phyloP scores from a whole-genome alignment of 2,113 vertebrate genomes.

The Lates calcarifer region DNA sequence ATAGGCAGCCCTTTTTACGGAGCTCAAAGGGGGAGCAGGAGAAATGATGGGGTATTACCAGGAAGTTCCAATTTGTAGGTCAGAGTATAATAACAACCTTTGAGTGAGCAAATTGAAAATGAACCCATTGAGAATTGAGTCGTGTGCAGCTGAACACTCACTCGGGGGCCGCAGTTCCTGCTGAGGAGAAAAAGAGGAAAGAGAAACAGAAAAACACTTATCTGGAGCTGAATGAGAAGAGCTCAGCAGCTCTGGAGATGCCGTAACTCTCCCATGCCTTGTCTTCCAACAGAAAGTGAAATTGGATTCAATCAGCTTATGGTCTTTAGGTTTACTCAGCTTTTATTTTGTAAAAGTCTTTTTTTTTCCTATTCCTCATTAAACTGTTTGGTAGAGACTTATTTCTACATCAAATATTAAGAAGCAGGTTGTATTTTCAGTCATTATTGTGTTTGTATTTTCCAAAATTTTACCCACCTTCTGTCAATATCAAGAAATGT shows the following conservation, averaged over 20 bases:
- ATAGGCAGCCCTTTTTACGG: conserved; percentile 66
- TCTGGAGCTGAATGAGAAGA: conserved; percentile 67
- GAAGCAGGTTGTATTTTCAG: background rate
- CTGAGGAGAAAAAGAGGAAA: conserved; percentile 68
- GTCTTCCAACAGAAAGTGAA: conserved; percentile 3
- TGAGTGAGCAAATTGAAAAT: conserved; percentile 82
- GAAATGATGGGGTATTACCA: conserved; percentile 78
- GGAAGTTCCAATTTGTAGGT: conserved; percentile 84
- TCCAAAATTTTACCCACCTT: background rate
- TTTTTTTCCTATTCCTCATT: background rate
- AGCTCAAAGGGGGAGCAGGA: conserved; percentile 69
- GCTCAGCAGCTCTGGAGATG: conserved; percentile 47
- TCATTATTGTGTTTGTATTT: background rate
- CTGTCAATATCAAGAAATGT: background rate
- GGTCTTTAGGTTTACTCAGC: background rate
- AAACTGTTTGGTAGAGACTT: no score
- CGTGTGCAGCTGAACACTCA: conserved; percentile 76
- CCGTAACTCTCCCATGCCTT: conserved; percentile 23
- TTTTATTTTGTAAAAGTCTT: background rate
- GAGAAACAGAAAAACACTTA: conserved; percentile 76
- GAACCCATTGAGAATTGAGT: conserved; percentile 78
- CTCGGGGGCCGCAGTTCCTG: conserved; percentile 76
- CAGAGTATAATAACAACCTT: conserved; percentile 82
- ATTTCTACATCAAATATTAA: no score
- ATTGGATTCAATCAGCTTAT: background rate